These are phyloP conservation scores for Parnassius orleans DNA, from an alignment of 2,888 invertebrate genomes.

Conservation along the genomic window DNA sequence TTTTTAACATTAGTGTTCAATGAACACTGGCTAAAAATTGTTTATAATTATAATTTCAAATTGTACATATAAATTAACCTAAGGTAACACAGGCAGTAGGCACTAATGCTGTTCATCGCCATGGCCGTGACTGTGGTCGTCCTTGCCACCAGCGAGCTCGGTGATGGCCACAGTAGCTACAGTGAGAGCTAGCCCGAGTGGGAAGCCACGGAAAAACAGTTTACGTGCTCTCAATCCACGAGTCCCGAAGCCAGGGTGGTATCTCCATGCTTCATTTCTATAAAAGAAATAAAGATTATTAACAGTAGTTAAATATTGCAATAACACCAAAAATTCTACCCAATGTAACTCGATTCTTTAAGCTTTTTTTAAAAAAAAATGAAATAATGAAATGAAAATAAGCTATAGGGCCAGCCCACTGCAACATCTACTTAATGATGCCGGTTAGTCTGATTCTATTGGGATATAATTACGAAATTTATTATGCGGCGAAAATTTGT, in stretches of 20 bases:
- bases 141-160: conserved; percentile 47
- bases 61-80: not conserved
- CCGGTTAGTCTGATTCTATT: too few species aligned
- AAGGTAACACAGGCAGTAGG: conserved; percentile 17
- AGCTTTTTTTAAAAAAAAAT: too few species aligned
- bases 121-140: conserved; percentile 64
- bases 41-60: not conserved
- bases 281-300: not conserved
- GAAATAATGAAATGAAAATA: too few species aligned
- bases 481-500: too few species aligned
- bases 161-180: conserved; percentile 48
- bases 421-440: too few species aligned
- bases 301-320: too few species aligned
- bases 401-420: too few species aligned
- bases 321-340: too few species aligned
- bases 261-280: conserved; percentile 93
- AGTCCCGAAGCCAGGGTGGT: conserved; percentile 83
- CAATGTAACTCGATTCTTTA: too few species aligned
- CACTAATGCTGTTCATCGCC: conserved; percentile 42
- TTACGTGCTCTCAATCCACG: conserved; percentile 56
- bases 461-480: too few species aligned
- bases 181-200: conserved; percentile 79
- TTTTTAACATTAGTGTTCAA: not conserved
- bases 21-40: not conserved
- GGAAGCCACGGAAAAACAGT: conserved; percentile 84